A percentile compares a stretch with the other conserved stretches of the same genome.
Evolutionary conservation across 2,797 vertebrate species (phyloP).

Genomic region (Melanotaenia boesemani): DNA sequence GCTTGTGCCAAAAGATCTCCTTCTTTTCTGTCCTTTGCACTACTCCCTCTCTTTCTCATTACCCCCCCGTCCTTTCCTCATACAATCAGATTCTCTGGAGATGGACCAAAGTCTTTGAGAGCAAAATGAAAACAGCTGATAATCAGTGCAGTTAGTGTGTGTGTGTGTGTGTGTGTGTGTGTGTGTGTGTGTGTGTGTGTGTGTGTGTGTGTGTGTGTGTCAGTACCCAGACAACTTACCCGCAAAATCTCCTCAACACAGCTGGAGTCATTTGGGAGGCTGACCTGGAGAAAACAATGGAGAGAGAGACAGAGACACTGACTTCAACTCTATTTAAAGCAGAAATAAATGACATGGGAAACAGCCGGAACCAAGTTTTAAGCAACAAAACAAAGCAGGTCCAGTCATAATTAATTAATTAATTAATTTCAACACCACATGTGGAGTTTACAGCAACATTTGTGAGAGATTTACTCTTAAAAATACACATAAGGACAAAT

Average conservation of each 20-base stretch:
- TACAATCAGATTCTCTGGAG: conserved; percentile 51
- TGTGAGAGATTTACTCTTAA: no score
- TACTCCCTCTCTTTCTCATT: conserved; percentile 35
- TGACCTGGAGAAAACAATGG: conserved; percentile 84
- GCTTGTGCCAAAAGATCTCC: conserved; percentile 53
- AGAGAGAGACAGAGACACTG: conserved; percentile 40
- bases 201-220: conserved; percentile 34
- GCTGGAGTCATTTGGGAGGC: conserved; percentile 93
- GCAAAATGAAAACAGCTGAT: conserved; percentile 75
- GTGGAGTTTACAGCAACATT: no score
- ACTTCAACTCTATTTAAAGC: conserved; percentile 43
- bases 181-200: conserved; percentile 30
- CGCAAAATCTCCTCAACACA: conserved; percentile 97
- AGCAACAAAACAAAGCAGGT: no score
- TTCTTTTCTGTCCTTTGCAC: conserved; percentile 20
- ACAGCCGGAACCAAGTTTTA: neutral
- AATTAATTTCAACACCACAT: no score
- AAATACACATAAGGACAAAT: no score
- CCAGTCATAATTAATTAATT: no score
- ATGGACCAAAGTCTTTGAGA: conserved; percentile 54
- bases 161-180: conserved; percentile 41
- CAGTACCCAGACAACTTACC: conserved; percentile 85
- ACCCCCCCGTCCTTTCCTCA: conserved; percentile 22
- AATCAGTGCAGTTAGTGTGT: conserved; percentile 68
- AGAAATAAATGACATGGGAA: conserved; percentile 16